Evolutionary conservation across 2,113 vertebrate genomes (phyloP), one percentile per base, ranked within the genome.

Genomic region (Microcebus jonahi): DNA sequence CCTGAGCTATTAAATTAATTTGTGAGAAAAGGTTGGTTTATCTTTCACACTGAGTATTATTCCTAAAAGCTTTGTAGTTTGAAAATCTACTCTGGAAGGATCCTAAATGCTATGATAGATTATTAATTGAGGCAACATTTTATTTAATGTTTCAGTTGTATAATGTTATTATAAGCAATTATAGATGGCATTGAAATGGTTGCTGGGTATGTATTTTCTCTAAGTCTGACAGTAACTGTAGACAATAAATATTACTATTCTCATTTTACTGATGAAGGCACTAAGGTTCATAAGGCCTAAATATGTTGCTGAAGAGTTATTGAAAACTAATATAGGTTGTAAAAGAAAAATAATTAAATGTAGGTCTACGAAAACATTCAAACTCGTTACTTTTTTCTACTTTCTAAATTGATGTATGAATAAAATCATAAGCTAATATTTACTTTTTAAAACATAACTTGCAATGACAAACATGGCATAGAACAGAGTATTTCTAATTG

Each of bases 341-440:
- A 76, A 63, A 79, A 53, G 59, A 89, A 81, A 65, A 15, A 75
- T 53, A 59, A 70, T 85, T 13, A 91, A 76, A 50, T 34, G 73
- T 63, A 57, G n/a, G 0, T 85, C 17, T 71, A 65, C 25, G 23
- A 71, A 94, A 86, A n/a, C 1, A 71, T 71, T 3, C 31, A 59
- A 65, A 76, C 1, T 34, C 31, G 39, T 71, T 88, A 36, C 57
- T 73, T 57, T 79, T 34, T 77, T 14, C 9, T 59, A 25, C 25
- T 55, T 91, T 85, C 25, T 36, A 95, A 80, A 53, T 90, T 93
- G 65, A 67, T 29, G 91, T 67, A 80, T 67, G 82, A 91, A 77
- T 73, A 87, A 93, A 90, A 81, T 61, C 81, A 75, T 93, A 92
- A 92, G 59, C 85, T 89, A 90, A 68, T 93, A 57, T 67, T 77